These are phyloP conservation scores for Micoletzkya japonica DNA, from an alignment of 2,888 invertebrate species.

Conservation along the genomic window DNA sequence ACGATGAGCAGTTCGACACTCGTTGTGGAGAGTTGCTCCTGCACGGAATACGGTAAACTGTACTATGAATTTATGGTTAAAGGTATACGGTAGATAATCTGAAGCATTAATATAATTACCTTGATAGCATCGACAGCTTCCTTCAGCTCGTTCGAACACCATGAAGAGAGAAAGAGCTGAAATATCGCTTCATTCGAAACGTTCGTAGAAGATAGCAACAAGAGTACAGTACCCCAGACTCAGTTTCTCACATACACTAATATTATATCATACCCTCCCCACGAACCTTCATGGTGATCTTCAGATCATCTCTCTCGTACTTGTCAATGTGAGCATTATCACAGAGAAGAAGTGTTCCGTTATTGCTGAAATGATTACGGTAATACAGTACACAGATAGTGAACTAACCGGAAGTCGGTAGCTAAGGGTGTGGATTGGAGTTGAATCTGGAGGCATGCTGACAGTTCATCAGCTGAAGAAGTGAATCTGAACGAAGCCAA, in stretches of 20 bases:
- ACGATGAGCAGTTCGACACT: conserved; percentile 58
- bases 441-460: conserved; percentile 60
- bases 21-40: conserved; percentile 53
- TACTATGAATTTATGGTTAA: not conserved
- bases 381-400: not conserved
- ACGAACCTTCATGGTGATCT: conserved; percentile 60
- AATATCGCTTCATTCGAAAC: not conserved
- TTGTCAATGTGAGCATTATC: conserved; percentile 53
- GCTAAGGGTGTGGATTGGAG: conserved; percentile 49
- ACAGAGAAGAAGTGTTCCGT: conserved; percentile 56
- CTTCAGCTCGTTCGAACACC: conserved; percentile 47
- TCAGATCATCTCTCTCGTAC: conserved; percentile 62
- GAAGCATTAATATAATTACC: not conserved
- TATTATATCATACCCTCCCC: too few species aligned
- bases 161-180: conserved; percentile 45
- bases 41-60: not conserved
- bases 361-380: conserved; percentile 38
- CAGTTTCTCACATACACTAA: too few species aligned
- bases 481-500: conserved; percentile 39
- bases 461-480: conserved; percentile 61
- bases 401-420: conserved; percentile 44
- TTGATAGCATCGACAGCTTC: conserved; percentile 45
- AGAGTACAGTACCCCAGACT: too few species aligned
- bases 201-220: not conserved
- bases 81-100: not conserved